Base-by-base conservation (phyloP, 2,888 invertebrate genomes). In the Coelogynopora nodosa region DNA sequence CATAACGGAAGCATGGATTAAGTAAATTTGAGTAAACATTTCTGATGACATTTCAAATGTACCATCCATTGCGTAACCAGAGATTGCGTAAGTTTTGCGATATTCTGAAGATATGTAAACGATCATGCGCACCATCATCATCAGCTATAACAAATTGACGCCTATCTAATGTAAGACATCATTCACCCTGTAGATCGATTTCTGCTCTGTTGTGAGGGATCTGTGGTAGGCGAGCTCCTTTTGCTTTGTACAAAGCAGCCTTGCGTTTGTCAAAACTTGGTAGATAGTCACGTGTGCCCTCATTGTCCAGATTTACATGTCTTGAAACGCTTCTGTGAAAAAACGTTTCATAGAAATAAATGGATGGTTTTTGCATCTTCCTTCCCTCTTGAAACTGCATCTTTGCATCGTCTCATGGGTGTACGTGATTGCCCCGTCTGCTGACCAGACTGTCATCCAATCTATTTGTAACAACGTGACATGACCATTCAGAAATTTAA, bases 281-380 rank as follows among this genome's bases (percentile, higher is more conserved):
- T 74, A 74, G 74, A 74, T 74, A 23, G 74, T 74, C 74, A n/a
- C 74, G 74, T 74, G 74, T 74, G 5, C 74, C 74, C 74, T 74
- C 74, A 74, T 74, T 74, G 74, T 74, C 74, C 74, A 74, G 74
- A 74, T 74, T 74, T 10, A n/a, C n/a, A 74, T 74, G 74, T 74
- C 74, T 74, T 74, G 74, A 74, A 74, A 74, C 27, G 74, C 74
- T 26, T 74, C 5, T 74, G 5, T 74, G 49, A 74, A 74, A 26
- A 74, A 10, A 26, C 74, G 74, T 74, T 23, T 74, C 74, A 74
- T 74, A 74, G 74, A 74, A 74, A 74, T 74, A 74, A 74, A 74
- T 74, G 23, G 74, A 74, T 74, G 74, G 74, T 49, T 49, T 49
- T 49, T 49, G 49, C 49, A 10, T 49, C 49, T 49, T 49, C 49